Evolutionary conservation across 2,113 vertebrate genomes (phyloP).

Genomic region (Amazona vittata): DNA sequence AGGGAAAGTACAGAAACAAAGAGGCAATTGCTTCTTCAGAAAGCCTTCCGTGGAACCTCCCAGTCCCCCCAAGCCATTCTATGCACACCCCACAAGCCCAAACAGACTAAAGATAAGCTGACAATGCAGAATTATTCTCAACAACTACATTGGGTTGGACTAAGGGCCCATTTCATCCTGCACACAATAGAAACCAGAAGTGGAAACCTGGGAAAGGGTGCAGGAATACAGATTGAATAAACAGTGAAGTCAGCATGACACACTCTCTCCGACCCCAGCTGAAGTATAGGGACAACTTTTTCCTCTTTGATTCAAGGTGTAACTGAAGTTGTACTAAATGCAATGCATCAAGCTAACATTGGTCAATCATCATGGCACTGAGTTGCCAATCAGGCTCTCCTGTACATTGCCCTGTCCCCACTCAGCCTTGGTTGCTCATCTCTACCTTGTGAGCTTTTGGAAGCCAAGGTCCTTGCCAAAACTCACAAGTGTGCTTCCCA

Average conservation of each 20-base stretch:
- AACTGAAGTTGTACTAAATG: neutral
- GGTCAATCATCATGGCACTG: neutral
- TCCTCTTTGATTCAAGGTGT: neutral
- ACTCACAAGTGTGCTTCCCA: neutral
- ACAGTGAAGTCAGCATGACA: neutral
- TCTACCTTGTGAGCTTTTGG: neutral
- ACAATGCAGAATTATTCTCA: neutral
- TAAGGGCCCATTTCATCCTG: neutral
- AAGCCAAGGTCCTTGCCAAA: neutral
- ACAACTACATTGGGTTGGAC: accelerated
- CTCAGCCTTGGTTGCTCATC: neutral
- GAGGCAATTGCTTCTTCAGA: neutral
- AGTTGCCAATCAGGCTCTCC: neutral
- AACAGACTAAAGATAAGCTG: neutral
- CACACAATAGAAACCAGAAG: neutral
- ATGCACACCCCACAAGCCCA: neutral
- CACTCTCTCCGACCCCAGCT: neutral
- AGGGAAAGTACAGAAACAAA: neutral
- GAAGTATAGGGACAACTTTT: neutral
- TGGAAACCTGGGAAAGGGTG: neutral
- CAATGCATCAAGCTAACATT: neutral
- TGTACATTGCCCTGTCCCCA: neutral
- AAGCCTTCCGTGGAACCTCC: neutral
- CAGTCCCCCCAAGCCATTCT: neutral
- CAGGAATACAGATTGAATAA: neutral